Conservation (phyloP, 2,113 vertebrate genomes). For the Alligator mississippiensis region DNA sequence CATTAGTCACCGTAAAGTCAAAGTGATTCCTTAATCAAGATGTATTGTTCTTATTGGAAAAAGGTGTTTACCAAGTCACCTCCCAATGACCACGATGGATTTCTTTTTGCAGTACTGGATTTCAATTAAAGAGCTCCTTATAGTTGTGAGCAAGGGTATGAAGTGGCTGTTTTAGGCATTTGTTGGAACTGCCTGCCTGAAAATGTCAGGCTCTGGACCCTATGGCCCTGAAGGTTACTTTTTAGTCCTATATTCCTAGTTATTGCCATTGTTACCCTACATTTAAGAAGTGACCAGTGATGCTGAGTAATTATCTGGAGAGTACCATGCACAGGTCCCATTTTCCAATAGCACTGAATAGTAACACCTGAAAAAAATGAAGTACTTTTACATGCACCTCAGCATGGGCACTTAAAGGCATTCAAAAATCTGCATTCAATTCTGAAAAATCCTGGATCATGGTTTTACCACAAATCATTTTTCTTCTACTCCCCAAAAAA, state of each 20-base stretch:
- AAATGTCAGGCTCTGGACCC: no score
- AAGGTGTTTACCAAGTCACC: not conserved
- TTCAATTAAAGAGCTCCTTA: not conserved
- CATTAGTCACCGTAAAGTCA: not conserved
- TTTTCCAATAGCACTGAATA: not conserved
- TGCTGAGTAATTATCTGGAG: not conserved
- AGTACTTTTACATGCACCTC: not conserved
- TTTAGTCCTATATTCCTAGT: not conserved
- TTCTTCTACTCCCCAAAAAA: not conserved
- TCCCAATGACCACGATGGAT: not conserved
- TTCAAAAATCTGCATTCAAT: not conserved
- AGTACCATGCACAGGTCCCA: not conserved
- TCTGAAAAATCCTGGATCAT: constrained; percentile 12
- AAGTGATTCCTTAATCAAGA: not conserved
- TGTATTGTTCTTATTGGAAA: not conserved
- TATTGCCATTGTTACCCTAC: not conserved
- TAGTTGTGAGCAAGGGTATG: no score
- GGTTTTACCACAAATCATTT: constrained; percentile 4
- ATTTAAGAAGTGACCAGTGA: not conserved
- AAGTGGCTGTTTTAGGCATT: no score
- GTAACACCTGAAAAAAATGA: not conserved
- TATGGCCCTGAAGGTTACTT: no score
- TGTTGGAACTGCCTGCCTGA: no score
- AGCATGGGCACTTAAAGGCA: not conserved
- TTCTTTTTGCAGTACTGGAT: not conserved